Evolutionary conservation across 2,888 invertebrate genomes (phyloP).

Genomic region (Phyto melanocephala): DNA sequence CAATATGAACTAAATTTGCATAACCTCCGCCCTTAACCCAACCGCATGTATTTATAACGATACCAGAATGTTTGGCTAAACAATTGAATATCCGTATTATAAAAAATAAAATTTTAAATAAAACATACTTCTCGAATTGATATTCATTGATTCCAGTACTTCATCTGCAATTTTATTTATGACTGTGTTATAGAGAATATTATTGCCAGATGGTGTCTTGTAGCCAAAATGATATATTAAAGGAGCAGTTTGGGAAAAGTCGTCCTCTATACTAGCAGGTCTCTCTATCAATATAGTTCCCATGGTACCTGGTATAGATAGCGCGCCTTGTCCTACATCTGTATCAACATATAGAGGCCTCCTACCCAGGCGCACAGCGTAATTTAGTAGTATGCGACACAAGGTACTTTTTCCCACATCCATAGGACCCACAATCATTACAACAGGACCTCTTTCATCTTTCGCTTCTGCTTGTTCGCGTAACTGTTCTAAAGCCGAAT

Average conservation of each 20-base stretch:
- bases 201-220: slow-evolving; percentile 86
- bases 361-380: slow-evolving; percentile 93
- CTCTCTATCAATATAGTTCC: slow-evolving; percentile 94
- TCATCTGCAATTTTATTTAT: slow-evolving; percentile 92
- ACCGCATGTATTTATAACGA: slow-evolving; percentile 98
- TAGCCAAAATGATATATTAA: slow-evolving; percentile 96
- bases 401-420: slow-evolving; percentile 98
- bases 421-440: slow-evolving; percentile 94
- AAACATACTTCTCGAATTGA: slow-evolving; percentile 88
- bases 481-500: slow-evolving; percentile 95
- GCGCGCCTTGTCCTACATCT: slow-evolving; percentile 96
- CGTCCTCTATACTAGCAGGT: slow-evolving; percentile 95
- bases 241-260: slow-evolving; percentile 95
- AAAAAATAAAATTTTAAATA: background rate
- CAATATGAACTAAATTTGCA: slow-evolving; percentile 90
- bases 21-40: slow-evolving; percentile 97
- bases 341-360: slow-evolving; percentile 95
- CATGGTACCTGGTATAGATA: slow-evolving; percentile 94
- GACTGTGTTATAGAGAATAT: slow-evolving; percentile 90
- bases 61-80: slow-evolving; percentile 89
- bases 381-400: slow-evolving; percentile 92
- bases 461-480: slow-evolving; percentile 89
- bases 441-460: slow-evolving; percentile 87
- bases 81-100: background rate
- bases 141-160: slow-evolving; percentile 89